A percentile compares a stretch with the other conserved stretches of the same genome.
These are phyloP conservation scores for Neocloeon triangulifer DNA, from an alignment of 1,140 invertebrate genomes.

Conservation along the genomic window DNA sequence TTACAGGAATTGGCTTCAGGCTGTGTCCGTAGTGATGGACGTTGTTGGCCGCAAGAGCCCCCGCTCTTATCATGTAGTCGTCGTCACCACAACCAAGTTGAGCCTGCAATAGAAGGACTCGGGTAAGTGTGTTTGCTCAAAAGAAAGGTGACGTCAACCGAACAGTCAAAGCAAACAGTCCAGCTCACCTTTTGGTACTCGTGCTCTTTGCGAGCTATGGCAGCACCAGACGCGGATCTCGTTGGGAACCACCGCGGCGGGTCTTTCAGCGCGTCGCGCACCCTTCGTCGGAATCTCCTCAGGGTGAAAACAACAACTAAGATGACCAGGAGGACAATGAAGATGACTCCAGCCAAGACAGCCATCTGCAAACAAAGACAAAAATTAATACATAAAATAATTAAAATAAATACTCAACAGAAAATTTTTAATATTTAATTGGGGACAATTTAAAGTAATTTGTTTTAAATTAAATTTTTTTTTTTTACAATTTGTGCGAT, in stretches of 20 bases:
- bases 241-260: slow-evolving; percentile 61
- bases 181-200: slow-evolving; percentile 74
- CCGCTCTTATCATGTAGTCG: slow-evolving; percentile 24
- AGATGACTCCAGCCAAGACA: too few species aligned
- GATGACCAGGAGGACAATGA: too few species aligned
- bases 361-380: too few species aligned
- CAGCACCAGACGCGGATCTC: too few species aligned
- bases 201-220: slow-evolving; percentile 52
- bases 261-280: slow-evolving; percentile 55
- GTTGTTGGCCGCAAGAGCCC: slow-evolving; percentile 18
- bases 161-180: slow-evolving; percentile 57
- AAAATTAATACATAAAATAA: too few species aligned
- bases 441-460: too few species aligned
- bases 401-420: too few species aligned
- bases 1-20: slow-evolving; percentile 58
- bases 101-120: slow-evolving; percentile 16
- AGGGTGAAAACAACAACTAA: slow-evolving; percentile 40
- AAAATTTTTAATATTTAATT: too few species aligned
- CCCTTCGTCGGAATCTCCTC: slow-evolving; percentile 48
- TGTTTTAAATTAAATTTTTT: too few species aligned
- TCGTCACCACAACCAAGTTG: slow-evolving; percentile 15
- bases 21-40: too few species aligned
- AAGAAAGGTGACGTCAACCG: slow-evolving; percentile 13
- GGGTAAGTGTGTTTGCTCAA: slow-evolving; percentile 9
- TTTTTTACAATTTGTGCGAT: too few species aligned